These are phyloP conservation scores for Lamellibrachia satsuma DNA, from an alignment of 2,888 invertebrate species.

Conservation along the genomic window DNA sequence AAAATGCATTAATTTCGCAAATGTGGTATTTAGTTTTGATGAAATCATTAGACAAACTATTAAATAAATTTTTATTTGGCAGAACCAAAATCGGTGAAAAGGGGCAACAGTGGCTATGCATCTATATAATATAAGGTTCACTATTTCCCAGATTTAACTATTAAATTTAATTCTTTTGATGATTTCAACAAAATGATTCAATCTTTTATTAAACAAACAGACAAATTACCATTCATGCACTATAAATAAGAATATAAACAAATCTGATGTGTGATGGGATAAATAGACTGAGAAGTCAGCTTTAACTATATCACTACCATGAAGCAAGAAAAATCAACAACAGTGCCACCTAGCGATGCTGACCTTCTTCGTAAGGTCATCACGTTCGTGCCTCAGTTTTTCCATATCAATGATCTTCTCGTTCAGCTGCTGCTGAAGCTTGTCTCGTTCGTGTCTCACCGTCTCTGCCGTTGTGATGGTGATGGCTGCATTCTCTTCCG, in stretches of 20 bases:
- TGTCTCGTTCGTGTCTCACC: constrained; percentile 49
- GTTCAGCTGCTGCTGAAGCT: constrained; percentile 45
- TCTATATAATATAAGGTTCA: no score
- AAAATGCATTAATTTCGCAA: no score
- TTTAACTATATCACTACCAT: no score
- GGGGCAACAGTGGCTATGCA: no score
- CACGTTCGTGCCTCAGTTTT: constrained; percentile 47
- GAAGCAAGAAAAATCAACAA: neutral
- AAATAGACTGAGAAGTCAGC: neutral
- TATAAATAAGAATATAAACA: neutral
- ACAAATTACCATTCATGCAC: neutral
- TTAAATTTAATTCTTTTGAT: neutral
- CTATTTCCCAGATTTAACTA: neutral
- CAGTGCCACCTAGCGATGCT: neutral
- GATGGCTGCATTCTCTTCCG: neutral
- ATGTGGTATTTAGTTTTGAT: no score
- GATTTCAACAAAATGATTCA: neutral
- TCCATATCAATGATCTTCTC: constrained; percentile 50
- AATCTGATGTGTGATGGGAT: neutral
- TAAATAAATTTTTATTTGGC: no score
- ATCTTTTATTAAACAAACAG: neutral
- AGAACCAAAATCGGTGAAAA: no score
- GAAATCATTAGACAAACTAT: no score
- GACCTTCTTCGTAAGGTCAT: constrained; percentile 52
- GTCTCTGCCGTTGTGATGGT: constrained; percentile 37